A percentile compares a stretch with the other conserved stretches of the same genome.
Conservation (phyloP, 2,888 invertebrate species). For the Agonum fuliginosum region DNA sequence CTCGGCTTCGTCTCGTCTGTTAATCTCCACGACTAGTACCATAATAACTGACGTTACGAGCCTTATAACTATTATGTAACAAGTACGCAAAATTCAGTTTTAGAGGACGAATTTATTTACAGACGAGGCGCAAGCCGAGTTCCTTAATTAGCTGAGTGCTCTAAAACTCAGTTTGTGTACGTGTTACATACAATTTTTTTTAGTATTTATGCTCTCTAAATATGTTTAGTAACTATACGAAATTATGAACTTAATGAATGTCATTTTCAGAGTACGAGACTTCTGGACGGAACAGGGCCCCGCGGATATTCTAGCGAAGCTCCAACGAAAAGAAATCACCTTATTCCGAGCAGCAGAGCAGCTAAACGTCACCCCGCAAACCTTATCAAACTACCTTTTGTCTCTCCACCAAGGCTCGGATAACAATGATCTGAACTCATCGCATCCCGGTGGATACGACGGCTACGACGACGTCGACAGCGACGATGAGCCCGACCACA, state of each 20-base stretch:
- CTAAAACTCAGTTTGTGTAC: too few species aligned
- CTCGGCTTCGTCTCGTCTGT: too few species aligned
- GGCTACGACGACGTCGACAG: slow-evolving; percentile 71
- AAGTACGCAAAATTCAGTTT: too few species aligned
- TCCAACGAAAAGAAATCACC: slow-evolving; percentile 83
- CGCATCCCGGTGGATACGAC: slow-evolving; percentile 71
- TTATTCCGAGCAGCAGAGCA: slow-evolving; percentile 84
- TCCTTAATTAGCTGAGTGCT: too few species aligned
- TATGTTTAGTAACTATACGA: too few species aligned
- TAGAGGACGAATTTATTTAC: too few species aligned
- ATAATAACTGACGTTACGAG: too few species aligned
- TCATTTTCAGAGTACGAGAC: slow-evolving; percentile 76
- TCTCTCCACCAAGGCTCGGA: slow-evolving; percentile 75
- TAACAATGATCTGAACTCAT: slow-evolving; percentile 71
- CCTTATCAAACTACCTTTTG: slow-evolving; percentile 82
- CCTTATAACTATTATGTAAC: too few species aligned
- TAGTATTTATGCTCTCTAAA: too few species aligned
- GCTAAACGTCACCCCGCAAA: slow-evolving; percentile 84
- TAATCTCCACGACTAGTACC: too few species aligned
- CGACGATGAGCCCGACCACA: slow-evolving; percentile 73
- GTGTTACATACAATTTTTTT: too few species aligned
- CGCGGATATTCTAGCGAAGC: slow-evolving; percentile 81
- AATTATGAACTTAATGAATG: background rate
- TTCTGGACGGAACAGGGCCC: slow-evolving; percentile 88
- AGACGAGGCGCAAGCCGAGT: too few species aligned